A percentile compares a stretch with the other conserved stretches of the same genome.
Evolutionary conservation across 2,797 vertebrate genomes (phyloP).

Genomic region (Eulemur coronatus): DNA sequence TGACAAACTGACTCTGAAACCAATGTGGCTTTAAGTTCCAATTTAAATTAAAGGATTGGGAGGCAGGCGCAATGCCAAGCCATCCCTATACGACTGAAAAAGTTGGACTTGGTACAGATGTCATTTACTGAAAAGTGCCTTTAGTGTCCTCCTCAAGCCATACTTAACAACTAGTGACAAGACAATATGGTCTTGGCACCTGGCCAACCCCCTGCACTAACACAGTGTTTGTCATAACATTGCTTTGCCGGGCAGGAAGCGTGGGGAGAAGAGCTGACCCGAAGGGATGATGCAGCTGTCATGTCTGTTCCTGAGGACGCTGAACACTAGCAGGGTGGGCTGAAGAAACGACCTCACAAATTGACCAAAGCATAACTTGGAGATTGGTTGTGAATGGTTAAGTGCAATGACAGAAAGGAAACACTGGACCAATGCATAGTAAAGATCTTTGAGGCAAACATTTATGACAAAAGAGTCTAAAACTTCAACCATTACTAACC

Average conservation of each 20-base stretch:
- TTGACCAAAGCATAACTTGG: rapidly evolving
- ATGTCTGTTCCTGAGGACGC: not conserved
- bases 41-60: not conserved
- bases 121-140: not conserved
- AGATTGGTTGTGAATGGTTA: not conserved
- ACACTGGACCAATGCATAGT: rapidly evolving
- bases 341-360: not conserved
- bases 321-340: rapidly evolving
- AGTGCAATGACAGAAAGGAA: not conserved
- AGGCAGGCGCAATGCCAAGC: not conserved
- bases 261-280: not conserved
- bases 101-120: not conserved
- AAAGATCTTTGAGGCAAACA: not conserved
- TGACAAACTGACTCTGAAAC: not conserved
- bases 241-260: not conserved
- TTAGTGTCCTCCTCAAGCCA: not conserved
- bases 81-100: rapidly evolving
- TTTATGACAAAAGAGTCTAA: not conserved
- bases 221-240: not conserved
- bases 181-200: not conserved
- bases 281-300: not conserved
- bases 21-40: rapidly evolving
- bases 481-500: not conserved
- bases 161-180: slow-evolving; percentile 43
- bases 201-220: not conserved